A percentile compares a stretch with the other conserved stretches of the same genome.
Conservation (phyloP, 2,888 invertebrate species). For the Drosophila barbarae region DNA sequence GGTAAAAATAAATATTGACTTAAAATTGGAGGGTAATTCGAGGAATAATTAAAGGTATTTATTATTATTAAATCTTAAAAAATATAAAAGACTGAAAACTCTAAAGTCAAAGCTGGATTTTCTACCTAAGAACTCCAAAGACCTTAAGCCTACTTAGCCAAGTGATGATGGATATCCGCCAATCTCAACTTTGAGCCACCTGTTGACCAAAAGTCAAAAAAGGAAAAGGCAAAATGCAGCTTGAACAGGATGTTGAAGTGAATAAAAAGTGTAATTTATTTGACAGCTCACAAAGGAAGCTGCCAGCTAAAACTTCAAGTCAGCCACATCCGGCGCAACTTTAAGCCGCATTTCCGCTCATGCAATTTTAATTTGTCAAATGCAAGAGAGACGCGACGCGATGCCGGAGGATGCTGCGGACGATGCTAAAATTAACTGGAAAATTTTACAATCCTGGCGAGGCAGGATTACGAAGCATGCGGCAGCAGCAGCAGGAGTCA, state of each 20-base stretch:
- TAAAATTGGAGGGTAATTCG: not conserved
- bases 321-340: slow-evolving; percentile 62
- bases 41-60: too few species aligned
- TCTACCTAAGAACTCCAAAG: not conserved
- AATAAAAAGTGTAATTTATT: slow-evolving; percentile 45
- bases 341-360: slow-evolving; percentile 73
- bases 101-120: not conserved
- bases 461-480: slow-evolving; percentile 60
- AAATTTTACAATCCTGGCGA: slow-evolving; percentile 70
- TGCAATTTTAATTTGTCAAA: slow-evolving; percentile 75
- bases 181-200: slow-evolving; percentile 28
- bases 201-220: slow-evolving; percentile 20
- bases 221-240: not conserved
- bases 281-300: slow-evolving; percentile 52
- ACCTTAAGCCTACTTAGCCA: slow-evolving; percentile 20
- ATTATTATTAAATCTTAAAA: not conserved
- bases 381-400: slow-evolving; percentile 39
- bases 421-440: slow-evolving; percentile 69
- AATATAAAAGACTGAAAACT: too few species aligned
- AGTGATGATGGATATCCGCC: slow-evolving; percentile 9
- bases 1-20: slow-evolving; percentile 1
- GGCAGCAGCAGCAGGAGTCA: slow-evolving; percentile 33
- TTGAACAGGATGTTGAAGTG: not conserved
- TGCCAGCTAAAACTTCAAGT: slow-evolving; percentile 20
- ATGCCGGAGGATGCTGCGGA: slow-evolving; percentile 11